Evolutionary conservation across 2,888 invertebrate species (phyloP).

Genomic region (Rosalia funebris): DNA sequence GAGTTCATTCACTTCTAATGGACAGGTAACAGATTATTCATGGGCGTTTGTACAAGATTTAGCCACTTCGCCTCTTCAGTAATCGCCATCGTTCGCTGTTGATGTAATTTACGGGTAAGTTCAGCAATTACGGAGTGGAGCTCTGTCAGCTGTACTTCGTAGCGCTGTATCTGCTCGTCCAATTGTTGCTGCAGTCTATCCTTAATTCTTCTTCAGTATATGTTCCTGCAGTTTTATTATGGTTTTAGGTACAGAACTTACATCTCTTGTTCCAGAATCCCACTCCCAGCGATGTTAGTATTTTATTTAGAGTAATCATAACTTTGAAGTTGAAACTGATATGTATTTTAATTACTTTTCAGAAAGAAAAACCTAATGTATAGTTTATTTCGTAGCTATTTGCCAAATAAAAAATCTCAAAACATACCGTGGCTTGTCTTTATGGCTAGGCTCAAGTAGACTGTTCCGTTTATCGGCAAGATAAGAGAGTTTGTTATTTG

Average conservation of each 20-base stretch:
- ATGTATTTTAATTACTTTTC: no score
- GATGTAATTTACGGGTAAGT: slow-evolving; percentile 82
- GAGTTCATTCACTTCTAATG: slow-evolving; percentile 68
- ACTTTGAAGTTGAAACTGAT: no score
- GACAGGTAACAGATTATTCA: slow-evolving; percentile 67
- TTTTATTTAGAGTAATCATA: no score
- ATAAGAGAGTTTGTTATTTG: no score
- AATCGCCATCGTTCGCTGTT: slow-evolving; percentile 76
- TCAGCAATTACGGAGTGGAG: slow-evolving; percentile 94
- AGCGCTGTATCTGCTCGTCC: slow-evolving; percentile 68
- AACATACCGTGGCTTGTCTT: no score
- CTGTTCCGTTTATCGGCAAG: no score
- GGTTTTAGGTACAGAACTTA: slow-evolving; percentile 73
- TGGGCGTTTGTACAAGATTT: slow-evolving; percentile 67
- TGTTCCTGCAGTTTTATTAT: no score
- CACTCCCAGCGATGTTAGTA: slow-evolving; percentile 76
- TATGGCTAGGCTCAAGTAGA: no score
- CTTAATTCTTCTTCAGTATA: no score
- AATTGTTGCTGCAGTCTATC: slow-evolving; percentile 62
- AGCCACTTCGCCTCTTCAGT: slow-evolving; percentile 77
- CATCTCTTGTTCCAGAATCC: slow-evolving; percentile 75
- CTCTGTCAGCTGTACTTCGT: slow-evolving; percentile 90
- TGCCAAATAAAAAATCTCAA: no score
- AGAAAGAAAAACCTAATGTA: no score
- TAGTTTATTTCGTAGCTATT: no score